Evolutionary conservation across 2,797 vertebrate genomes (phyloP), one percentile per base, ranked within the genome.

Genomic region (Aeoliscus strigatus): DNA sequence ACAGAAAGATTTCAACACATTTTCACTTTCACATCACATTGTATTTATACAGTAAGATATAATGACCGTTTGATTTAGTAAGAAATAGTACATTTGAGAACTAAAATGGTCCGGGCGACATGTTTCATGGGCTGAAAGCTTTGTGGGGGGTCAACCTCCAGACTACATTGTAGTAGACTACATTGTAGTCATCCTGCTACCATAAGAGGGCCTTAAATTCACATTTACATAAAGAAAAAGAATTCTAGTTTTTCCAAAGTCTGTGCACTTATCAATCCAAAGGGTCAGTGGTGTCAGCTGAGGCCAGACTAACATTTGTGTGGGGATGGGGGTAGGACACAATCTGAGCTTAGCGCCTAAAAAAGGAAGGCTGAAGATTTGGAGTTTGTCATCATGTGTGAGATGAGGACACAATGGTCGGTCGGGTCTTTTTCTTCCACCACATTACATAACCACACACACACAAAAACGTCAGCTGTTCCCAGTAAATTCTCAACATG

Each of bases 11-110:
- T 21, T 6, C 18, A 21, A 3, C 3, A 21, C 3, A 21, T 21
- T 3, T 21, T 21, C 6, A 21, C 3, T 21, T 21, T 3, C 3
- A 21, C 3, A 21, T 21, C 18, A n/a, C n/a, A n/a, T n/a, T n/a
- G n/a, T n/a, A n/a, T n/a, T n/a, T n/a, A n/a, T n/a, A n/a, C 18
- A 21, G 18, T 21, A 3, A 21, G 6, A 21, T 21, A 28, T 13
- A 8, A 32, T 1, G 9, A 28, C 1, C n/a, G n/a, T n/a, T 14
- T 24, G 56, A 21, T 21, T 21, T 21, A 21, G 79, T 72, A 77
- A 79, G 85, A 73, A 78, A 70, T 58, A 42, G 80, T 66, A 66
- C 53, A 54, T 78, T 72, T 70, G 50, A 80, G 58, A 50, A 83
- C 80, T 85, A 79, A 85, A 86, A 57, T 11, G 4, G 52, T 36